phyloP scores from a whole-genome alignment of 2,888 invertebrate species.

The Protodeltote pygarga region DNA sequence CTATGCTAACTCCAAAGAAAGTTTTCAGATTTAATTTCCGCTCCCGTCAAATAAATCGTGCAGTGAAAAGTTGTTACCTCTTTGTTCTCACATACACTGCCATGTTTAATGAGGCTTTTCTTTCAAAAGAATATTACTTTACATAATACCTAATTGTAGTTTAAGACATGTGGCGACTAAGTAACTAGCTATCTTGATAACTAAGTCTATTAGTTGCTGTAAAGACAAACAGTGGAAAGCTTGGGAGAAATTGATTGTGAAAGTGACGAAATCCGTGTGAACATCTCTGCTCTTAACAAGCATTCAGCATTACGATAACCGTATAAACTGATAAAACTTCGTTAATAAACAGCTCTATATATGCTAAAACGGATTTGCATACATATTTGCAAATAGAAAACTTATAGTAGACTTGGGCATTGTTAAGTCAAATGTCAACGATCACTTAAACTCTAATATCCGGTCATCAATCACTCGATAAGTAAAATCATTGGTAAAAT shows the following conservation, averaged over 20 bases:
- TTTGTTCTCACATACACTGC: conserved; percentile 5
- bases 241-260: conserved; percentile 77
- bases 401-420: no score
- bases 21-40: no score
- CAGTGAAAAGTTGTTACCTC: conserved; percentile 1
- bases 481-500: no score
- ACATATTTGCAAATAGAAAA: conserved; percentile 6
- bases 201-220: conserved; percentile 45
- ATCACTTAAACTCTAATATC: no score
- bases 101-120: conserved; percentile 3
- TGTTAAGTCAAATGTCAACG: no score
- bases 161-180: conserved; percentile 39
- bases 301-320: conserved; percentile 26
- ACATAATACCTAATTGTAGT: conserved; percentile 32
- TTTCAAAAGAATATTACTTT: conserved; percentile 22
- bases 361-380: conserved; percentile 6
- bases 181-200: conserved; percentile 34
- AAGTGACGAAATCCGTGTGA: conserved; percentile 74
- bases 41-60: neutral
- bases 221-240: conserved; percentile 63
- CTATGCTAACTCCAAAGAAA: no score
- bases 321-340: conserved; percentile 8
- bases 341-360: conserved; percentile 9
- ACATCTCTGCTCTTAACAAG: conserved; percentile 49
- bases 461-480: no score